Evolutionary conservation across 1,140 invertebrate genomes (phyloP).

Genomic region (Stegodyphus mimosarum): DNA sequence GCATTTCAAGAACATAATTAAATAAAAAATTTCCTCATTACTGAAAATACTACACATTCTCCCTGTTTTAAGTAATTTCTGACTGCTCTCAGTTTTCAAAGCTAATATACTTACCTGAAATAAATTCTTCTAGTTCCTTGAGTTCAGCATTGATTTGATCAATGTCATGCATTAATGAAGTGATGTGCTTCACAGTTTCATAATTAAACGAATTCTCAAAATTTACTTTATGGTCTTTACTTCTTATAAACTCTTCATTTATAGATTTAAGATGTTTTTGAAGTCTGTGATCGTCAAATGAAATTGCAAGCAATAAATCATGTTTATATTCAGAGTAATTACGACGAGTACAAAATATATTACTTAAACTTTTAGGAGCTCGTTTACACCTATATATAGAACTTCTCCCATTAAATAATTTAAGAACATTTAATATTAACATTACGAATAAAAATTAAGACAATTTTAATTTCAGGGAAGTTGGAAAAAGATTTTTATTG

Average conservation of each 20-base stretch:
- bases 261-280: constrained; percentile 33
- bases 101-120: constrained; percentile 5
- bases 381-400: too few species aligned
- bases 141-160: neutral
- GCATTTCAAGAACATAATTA: neutral
- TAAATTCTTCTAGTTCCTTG: constrained; percentile 16
- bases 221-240: neutral
- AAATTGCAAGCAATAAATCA: neutral
- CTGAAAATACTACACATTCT: neutral
- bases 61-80: too few species aligned
- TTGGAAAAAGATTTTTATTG: too few species aligned
- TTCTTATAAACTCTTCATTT: neutral
- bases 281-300: constrained; percentile 17
- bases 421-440: too few species aligned
- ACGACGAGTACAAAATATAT: too few species aligned
- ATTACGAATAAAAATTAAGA: too few species aligned
- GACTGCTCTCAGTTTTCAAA: neutral
- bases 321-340: neutral
- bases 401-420: too few species aligned
- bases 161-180: constrained; percentile 5
- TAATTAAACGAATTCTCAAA: neutral
- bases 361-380: too few species aligned
- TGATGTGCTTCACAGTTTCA: neutral
- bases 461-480: too few species aligned
- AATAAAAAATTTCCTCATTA: neutral